Conservation (phyloP, 2,888 invertebrate genomes). For the Diploptera punctata region DNA sequence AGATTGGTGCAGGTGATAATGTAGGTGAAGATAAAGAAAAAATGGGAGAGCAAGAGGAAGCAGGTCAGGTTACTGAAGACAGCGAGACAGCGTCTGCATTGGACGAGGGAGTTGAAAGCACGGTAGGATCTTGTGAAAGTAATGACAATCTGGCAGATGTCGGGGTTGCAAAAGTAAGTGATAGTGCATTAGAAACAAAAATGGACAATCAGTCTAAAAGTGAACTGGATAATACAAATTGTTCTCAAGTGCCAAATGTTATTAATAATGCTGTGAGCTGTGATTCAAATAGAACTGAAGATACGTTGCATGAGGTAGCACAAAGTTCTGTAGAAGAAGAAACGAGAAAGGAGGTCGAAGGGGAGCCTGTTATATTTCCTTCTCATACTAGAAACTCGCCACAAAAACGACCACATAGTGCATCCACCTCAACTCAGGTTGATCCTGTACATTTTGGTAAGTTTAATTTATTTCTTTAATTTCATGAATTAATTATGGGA, state of each 20-base stretch:
- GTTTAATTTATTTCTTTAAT: constrained; percentile 45
- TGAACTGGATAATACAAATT: constrained; percentile 23
- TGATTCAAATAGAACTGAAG: constrained; percentile 34
- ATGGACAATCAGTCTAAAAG: constrained; percentile 9
- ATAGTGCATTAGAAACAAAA: neutral
- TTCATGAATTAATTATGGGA: too few relatives aligned
- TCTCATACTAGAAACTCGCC: constrained; percentile 57
- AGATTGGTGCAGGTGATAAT: constrained; percentile 39
- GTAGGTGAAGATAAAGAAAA: constrained; percentile 47
- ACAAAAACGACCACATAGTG: constrained; percentile 76
- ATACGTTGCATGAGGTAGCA: neutral
- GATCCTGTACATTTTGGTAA: constrained; percentile 86
- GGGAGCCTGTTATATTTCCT: constrained; percentile 49
- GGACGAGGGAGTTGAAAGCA: constrained; percentile 10
- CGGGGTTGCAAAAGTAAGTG: neutral
- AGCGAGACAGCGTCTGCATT: neutral
- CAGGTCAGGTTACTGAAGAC: neutral
- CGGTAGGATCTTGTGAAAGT: constrained; percentile 15
- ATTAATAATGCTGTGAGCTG: constrained; percentile 20
- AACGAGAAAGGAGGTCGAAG: constrained; percentile 40
- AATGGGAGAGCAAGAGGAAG: constrained; percentile 51
- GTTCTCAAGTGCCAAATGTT: constrained; percentile 41
- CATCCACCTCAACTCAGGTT: constrained; percentile 83
- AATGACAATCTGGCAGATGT: constrained; percentile 1
- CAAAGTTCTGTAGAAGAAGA: neutral